phyloP scores from a whole-genome alignment of 2,888 invertebrate genomes.

The Noctua comes region DNA sequence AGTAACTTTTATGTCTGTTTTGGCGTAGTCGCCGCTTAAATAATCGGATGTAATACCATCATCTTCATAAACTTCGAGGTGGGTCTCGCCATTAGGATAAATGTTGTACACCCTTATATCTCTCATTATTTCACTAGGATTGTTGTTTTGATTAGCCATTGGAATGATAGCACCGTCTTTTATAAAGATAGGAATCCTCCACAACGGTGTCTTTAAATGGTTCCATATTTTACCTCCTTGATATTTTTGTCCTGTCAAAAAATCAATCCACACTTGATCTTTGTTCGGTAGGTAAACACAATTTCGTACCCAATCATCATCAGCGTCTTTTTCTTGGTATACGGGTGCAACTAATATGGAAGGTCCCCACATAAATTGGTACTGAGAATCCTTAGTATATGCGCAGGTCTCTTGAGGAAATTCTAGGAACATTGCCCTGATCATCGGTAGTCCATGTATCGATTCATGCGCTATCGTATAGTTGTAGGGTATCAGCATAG shows the following conservation, averaged over 20 bases:
- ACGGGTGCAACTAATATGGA: conserved; percentile 84
- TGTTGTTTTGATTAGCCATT: conserved; percentile 84
- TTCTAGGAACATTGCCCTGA: conserved; percentile 86
- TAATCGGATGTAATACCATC: conserved; percentile 83
- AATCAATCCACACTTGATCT: conserved; percentile 84
- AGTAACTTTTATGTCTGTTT: conserved; percentile 74
- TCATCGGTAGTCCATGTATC: conserved; percentile 81
- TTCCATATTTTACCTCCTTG: conserved; percentile 85
- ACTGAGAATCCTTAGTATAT: conserved; percentile 83
- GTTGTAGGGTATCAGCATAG: conserved; percentile 86
- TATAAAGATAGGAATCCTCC: conserved; percentile 86
- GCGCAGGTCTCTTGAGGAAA: conserved; percentile 78
- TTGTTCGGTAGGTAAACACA: conserved; percentile 81
- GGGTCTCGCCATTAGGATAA: conserved; percentile 79
- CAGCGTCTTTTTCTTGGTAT: conserved; percentile 71
- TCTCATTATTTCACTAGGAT: conserved; percentile 80
- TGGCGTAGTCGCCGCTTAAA: conserved; percentile 74
- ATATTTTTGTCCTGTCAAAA: conserved; percentile 84
- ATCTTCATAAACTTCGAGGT: conserved; percentile 83
- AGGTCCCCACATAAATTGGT: conserved; percentile 89
- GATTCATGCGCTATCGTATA: conserved; percentile 83
- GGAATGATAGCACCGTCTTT: conserved; percentile 86
- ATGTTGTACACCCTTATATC: conserved; percentile 78
- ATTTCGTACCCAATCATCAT: conserved; percentile 74
- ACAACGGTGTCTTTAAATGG: conserved; percentile 79